Evolutionary conservation across 2,797 vertebrate genomes (phyloP).

Genomic region (Aphelocoma californica): DNA sequence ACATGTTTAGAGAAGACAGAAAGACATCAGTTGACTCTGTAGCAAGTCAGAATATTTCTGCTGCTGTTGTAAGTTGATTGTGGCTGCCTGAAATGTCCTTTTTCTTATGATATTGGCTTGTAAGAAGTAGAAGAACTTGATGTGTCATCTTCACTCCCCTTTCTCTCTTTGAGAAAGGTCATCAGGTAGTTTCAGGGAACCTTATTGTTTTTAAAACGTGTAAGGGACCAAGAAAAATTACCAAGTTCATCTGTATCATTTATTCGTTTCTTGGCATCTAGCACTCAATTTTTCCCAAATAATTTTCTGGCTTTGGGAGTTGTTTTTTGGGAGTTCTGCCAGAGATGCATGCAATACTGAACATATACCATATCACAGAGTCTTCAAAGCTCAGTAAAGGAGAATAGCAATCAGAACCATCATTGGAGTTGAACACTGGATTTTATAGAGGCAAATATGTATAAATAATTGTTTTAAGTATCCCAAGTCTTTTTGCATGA

Average conservation of each 20-base stretch:
- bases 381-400: not conserved
- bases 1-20: not conserved
- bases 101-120: not conserved
- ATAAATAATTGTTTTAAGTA: conserved; percentile 17
- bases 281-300: not conserved
- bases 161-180: not conserved
- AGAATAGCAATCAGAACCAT: not conserved
- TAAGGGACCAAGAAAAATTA: not conserved
- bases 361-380: not conserved
- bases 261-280: not conserved
- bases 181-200: not conserved
- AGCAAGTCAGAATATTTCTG: not conserved
- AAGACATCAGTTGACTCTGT: not conserved
- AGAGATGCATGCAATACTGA: not conserved
- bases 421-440: not conserved
- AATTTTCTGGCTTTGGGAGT: not conserved
- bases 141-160: not conserved
- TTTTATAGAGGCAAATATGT: not conserved
- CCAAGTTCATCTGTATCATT: not conserved
- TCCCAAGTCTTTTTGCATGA: not conserved
- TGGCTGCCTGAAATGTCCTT: not conserved
- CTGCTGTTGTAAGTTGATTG: not conserved
- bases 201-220: not conserved
- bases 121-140: not conserved
- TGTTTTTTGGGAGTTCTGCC: not conserved